Evolutionary conservation across 2,797 vertebrate genomes (phyloP), one percentile per base, ranked within the genome.

Genomic region (Oreochromis mossambicus): DNA sequence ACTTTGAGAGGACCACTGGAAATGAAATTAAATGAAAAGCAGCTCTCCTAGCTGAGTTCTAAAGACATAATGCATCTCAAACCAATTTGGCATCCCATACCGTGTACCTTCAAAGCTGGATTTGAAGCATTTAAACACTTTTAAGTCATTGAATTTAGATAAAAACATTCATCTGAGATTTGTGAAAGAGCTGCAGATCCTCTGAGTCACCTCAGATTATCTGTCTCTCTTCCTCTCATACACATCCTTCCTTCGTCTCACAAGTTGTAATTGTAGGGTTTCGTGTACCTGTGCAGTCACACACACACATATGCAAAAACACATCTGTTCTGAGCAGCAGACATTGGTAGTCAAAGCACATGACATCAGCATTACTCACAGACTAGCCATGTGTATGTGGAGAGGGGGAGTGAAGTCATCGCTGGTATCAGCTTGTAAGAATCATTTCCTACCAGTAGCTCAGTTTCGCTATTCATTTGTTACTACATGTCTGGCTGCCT

Each of bases 311-410:
- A 83, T 56, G 78, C 85, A 89, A 55, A 78, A 63, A 75, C 81
- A 92, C 93, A 94, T 94, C 91, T 95, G 94, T 83, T 92, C 86
- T 26, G 87, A 89, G 92, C 34, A 4, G 84, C 92, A 92, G 89
- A 94, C 89, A 70, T 54, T 38, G 82, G 83, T 75, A 91, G 87
- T 92, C 92, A 91, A 93, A 92, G 91, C 88, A 93, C 90, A 93
- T 95, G 93, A 95, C 91, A 92, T 92, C 93, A 94, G 89, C 84
- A 83, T 95, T 94, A 94, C 89, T 94, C 95, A 95, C 75, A 83
- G 91, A 56, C 79, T 66, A 43, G 81, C 81, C 17, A 2, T 87
- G 87, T 68, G 83, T 87, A 84, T 41, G 78, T 55, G 81, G 79
- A 77, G 76, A 84, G 77, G 43, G 52, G 56, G 19, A 38, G 79